Evolutionary conservation across 2,888 invertebrate genomes (phyloP).

Genomic region (Plutella xylostella): DNA sequence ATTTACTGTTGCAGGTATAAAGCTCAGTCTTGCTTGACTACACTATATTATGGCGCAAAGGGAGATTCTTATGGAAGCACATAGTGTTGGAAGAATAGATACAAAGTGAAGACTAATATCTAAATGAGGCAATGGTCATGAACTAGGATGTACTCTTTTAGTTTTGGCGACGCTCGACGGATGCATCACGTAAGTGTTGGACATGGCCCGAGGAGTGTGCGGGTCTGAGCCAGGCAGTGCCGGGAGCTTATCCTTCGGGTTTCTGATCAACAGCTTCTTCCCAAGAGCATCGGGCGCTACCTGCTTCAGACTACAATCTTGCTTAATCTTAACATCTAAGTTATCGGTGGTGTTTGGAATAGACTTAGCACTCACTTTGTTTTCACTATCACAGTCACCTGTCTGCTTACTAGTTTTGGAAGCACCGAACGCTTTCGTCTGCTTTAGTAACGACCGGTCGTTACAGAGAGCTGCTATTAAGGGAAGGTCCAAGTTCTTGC

Average conservation of each 20-base stretch:
- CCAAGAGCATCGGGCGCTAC: slow-evolving; percentile 72
- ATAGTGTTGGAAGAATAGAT: slow-evolving; percentile 68
- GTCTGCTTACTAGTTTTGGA: slow-evolving; percentile 70
- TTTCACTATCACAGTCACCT: slow-evolving; percentile 58
- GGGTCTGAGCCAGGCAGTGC: slow-evolving; percentile 70
- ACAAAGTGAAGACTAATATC: slow-evolving; percentile 14
- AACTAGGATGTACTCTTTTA: slow-evolving; percentile 57
- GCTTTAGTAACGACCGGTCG: slow-evolving; percentile 88
- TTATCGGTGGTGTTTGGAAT: slow-evolving; percentile 57
- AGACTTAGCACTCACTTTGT: slow-evolving; percentile 36
- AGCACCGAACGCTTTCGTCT: slow-evolving; percentile 87
- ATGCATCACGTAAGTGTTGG: slow-evolving; percentile 77
- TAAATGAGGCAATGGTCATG: slow-evolving; percentile 33
- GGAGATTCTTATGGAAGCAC: slow-evolving; percentile 42
- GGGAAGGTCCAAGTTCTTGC: slow-evolving; percentile 90
- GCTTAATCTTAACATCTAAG: slow-evolving; percentile 55
- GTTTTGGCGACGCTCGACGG: slow-evolving; percentile 52
- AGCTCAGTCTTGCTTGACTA: slow-evolving; percentile 10
- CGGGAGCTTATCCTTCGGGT: slow-evolving; percentile 83
- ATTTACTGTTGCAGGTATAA: too few species aligned
- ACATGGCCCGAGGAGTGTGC: slow-evolving; percentile 72
- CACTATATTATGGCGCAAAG: too few species aligned
- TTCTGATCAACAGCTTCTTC: slow-evolving; percentile 66
- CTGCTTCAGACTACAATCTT: slow-evolving; percentile 71
- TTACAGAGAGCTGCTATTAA: slow-evolving; percentile 94